These are phyloP conservation scores for Zingel zingel DNA, from an alignment of 2,113 vertebrate genomes.

Conservation along the genomic window DNA sequence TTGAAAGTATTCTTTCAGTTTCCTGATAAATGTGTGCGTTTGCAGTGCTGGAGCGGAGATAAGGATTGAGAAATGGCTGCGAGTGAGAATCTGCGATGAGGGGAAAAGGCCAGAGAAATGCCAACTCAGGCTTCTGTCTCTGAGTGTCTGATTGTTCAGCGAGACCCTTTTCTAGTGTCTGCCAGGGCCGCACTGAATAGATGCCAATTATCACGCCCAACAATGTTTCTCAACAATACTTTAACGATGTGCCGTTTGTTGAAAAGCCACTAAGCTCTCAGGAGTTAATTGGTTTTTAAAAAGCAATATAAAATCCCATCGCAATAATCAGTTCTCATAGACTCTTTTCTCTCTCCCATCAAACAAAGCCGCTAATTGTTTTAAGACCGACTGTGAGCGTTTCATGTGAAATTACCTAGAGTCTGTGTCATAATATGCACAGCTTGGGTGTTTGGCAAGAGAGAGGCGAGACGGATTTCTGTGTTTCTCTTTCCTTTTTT, in stretches of 20 bases:
- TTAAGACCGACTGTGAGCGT: constrained; percentile 73
- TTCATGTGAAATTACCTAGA: constrained; percentile 76
- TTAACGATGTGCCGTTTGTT: constrained; percentile 80
- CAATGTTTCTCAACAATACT: constrained; percentile 83
- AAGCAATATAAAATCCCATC: constrained; percentile 84
- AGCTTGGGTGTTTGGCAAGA: constrained; percentile 48
- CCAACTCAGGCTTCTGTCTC: constrained; percentile 77
- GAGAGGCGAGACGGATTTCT: constrained; percentile 46
- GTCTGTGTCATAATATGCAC: constrained; percentile 68
- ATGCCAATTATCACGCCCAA: constrained; percentile 81
- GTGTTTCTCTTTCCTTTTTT: constrained; percentile 16
- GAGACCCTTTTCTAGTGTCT: constrained; percentile 71
- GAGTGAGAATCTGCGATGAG: constrained; percentile 51
- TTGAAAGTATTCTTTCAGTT: constrained; percentile 50
- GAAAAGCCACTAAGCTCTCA: constrained; percentile 81
- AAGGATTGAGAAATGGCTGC: constrained; percentile 62
- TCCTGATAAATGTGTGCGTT: constrained; percentile 57
- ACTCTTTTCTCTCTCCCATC: constrained; percentile 75
- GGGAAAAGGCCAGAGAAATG: constrained; percentile 71
- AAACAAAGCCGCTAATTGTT: constrained; percentile 82
- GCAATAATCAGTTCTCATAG: constrained; percentile 80
- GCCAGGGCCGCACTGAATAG: constrained; percentile 77
- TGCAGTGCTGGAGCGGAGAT: constrained; percentile 54
- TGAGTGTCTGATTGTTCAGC: constrained; percentile 77
- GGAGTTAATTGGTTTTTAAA: constrained; percentile 87